Evolutionary conservation across 2,113 vertebrate genomes (phyloP).

Genomic region (Pica pica): DNA sequence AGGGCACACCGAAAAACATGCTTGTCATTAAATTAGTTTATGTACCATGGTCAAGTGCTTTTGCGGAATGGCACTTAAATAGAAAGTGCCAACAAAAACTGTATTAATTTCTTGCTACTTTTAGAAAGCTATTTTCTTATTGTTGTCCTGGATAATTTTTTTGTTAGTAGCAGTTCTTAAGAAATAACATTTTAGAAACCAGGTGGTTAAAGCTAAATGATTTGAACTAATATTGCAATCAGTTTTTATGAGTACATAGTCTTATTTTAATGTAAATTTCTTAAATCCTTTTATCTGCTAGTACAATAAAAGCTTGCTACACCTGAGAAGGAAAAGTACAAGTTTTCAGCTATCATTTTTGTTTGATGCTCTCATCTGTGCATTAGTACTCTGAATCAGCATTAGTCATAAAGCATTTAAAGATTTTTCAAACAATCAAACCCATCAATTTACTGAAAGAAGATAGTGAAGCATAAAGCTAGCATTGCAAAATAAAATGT

Average conservation of each 20-base stretch:
- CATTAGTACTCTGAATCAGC: neutral
- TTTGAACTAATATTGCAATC: neutral
- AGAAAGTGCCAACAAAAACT: neutral
- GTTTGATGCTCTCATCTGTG: neutral
- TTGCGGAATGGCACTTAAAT: neutral
- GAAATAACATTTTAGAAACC: neutral
- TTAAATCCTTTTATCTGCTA: neutral
- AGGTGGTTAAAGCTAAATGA: neutral
- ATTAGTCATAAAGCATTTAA: neutral
- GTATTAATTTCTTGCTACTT: neutral
- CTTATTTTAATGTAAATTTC: neutral
- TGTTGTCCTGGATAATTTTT: neutral
- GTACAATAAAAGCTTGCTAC: neutral
- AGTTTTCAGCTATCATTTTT: neutral
- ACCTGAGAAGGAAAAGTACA: neutral
- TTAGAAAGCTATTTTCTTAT: neutral
- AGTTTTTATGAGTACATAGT: neutral
- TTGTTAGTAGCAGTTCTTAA: neutral
- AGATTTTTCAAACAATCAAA: neutral
- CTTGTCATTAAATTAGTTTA: neutral
- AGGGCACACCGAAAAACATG: neutral
- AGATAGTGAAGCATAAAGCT: neutral
- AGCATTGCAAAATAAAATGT: neutral
- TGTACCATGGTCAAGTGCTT: neutral
- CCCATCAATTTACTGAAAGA: conserved; percentile 1